A percentile compares a stretch with the other conserved stretches of the same genome.
Conservation (phyloP, 2,888 invertebrate genomes). For the Syrphus vitripennis region DNA sequence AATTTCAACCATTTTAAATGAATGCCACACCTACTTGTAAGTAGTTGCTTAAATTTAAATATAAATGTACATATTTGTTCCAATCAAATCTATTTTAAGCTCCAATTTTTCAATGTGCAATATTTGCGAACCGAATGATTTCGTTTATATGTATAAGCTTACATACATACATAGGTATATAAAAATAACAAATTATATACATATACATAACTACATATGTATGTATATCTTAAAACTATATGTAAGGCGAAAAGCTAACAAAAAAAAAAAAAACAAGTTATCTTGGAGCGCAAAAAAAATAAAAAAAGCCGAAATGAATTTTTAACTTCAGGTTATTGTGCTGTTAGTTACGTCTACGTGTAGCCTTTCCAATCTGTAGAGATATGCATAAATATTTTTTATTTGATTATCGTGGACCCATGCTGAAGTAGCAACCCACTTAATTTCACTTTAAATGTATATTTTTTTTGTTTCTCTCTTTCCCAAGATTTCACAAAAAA, state of each 20-base stretch:
- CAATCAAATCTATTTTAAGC: conserved; percentile 1
- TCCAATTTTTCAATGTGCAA: not conserved
- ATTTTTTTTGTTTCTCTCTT: not conserved
- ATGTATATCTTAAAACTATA: conserved; percentile 46
- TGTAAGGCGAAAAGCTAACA: conserved; percentile 75
- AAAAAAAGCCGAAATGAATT: conserved; percentile 21
- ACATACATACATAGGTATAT: not conserved
- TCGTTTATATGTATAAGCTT: not conserved
- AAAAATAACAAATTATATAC: not conserved
- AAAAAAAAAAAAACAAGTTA: conserved; percentile 64
- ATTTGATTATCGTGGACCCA: conserved; percentile 38
- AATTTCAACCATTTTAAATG: not conserved
- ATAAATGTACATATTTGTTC: not conserved
- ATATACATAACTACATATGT: not conserved
- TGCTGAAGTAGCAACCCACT: conserved; percentile 46
- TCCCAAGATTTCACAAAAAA: not conserved
- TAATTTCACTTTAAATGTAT: conserved; percentile 30
- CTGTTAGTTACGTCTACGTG: conserved; percentile 11
- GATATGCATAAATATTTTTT: conserved; percentile 30
- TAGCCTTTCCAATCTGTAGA: conserved; percentile 14
- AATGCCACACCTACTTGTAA: not conserved
- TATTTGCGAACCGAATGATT: not conserved
- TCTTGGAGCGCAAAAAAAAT: conserved; percentile 1
- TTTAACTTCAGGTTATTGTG: conserved; percentile 48
- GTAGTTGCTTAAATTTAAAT: not conserved